A percentile compares a stretch with the other conserved stretches of the same genome.
These are phyloP conservation scores for Drosophila cyrtoloma DNA, from an alignment of 2,888 invertebrate species.

Conservation along the genomic window DNA sequence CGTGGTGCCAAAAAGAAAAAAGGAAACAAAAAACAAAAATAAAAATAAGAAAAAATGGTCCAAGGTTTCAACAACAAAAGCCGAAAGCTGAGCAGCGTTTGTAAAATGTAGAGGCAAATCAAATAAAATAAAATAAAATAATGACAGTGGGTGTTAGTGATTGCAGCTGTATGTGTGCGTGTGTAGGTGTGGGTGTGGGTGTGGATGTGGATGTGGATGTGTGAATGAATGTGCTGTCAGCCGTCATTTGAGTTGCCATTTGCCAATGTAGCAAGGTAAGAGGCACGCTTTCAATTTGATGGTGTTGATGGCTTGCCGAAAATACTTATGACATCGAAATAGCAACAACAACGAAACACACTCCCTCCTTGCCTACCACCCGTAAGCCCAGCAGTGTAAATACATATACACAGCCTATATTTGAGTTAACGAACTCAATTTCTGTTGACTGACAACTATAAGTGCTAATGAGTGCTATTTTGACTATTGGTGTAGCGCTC, in stretches of 20 bases:
- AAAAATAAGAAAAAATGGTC: constrained; percentile 32
- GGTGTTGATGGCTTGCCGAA: constrained; percentile 46
- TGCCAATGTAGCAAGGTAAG: constrained; percentile 52
- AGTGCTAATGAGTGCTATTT: constrained; percentile 52
- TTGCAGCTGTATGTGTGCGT: constrained; percentile 28
- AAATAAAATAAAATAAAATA: constrained; percentile 77
- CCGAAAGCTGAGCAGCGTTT: constrained; percentile 42
- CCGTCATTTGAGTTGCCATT: constrained; percentile 54
- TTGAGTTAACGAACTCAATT: constrained; percentile 41
- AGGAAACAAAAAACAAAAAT: constrained; percentile 32
- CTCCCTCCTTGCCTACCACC: background rate
- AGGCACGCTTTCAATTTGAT: constrained; percentile 44
- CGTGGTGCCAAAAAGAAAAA: constrained; percentile 45
- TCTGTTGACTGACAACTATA: constrained; percentile 36
- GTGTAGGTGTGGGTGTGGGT: constrained; percentile 14
- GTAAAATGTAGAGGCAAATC: constrained; percentile 66
- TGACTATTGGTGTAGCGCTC: constrained; percentile 38
- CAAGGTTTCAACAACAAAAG: constrained; percentile 55
- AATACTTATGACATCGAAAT: constrained; percentile 42
- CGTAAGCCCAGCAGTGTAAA: background rate
- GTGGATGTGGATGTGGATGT: constrained; percentile 22
- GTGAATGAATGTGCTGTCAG: constrained; percentile 42
- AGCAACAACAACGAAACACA: constrained; percentile 25
- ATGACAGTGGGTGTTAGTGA: constrained; percentile 41
- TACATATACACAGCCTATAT: background rate